Conservation (phyloP, 2,888 invertebrate genomes). For the Apotomis betuletana region DNA sequence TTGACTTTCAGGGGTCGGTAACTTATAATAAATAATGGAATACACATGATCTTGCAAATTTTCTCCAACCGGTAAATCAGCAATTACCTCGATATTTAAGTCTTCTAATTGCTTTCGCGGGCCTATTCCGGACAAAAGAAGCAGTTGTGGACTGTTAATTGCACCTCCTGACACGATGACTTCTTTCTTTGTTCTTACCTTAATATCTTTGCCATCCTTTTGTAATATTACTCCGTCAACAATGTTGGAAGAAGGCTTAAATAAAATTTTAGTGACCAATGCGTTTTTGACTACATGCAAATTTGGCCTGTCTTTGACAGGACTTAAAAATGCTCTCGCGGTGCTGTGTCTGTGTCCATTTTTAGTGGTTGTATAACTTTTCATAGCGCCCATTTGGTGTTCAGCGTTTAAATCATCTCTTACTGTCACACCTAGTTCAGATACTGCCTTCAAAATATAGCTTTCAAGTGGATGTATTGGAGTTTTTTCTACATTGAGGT, state of each 20-base stretch:
- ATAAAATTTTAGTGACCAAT: constrained; percentile 79
- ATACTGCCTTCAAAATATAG: constrained; percentile 64
- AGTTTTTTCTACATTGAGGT: constrained; percentile 64
- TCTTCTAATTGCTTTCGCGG: constrained; percentile 68
- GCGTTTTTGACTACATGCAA: constrained; percentile 78
- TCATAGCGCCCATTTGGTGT: constrained; percentile 76
- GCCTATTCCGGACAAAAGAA: constrained; percentile 81
- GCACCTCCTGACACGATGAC: constrained; percentile 78
- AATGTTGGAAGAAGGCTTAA: constrained; percentile 74
- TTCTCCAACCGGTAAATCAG: constrained; percentile 78
- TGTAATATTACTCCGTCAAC: constrained; percentile 69
- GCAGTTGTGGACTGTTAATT: constrained; percentile 78
- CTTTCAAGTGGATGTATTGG: constrained; percentile 52
- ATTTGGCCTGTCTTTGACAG: constrained; percentile 66
- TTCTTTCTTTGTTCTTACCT: constrained; percentile 72
- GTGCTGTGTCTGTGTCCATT: constrained; percentile 78
- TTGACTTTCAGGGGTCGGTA: constrained; percentile 53
- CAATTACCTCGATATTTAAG: constrained; percentile 65
- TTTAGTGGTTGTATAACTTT: constrained; percentile 71
- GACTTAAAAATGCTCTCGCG: constrained; percentile 79
- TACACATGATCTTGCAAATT: constrained; percentile 81
- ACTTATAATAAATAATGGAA: constrained; percentile 64
- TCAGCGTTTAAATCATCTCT: constrained; percentile 69
- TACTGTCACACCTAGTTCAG: constrained; percentile 70
- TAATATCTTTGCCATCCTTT: constrained; percentile 62